Evolutionary conservation across 2,797 vertebrate genomes (phyloP).

Genomic region (Sciaenops ocellatus): DNA sequence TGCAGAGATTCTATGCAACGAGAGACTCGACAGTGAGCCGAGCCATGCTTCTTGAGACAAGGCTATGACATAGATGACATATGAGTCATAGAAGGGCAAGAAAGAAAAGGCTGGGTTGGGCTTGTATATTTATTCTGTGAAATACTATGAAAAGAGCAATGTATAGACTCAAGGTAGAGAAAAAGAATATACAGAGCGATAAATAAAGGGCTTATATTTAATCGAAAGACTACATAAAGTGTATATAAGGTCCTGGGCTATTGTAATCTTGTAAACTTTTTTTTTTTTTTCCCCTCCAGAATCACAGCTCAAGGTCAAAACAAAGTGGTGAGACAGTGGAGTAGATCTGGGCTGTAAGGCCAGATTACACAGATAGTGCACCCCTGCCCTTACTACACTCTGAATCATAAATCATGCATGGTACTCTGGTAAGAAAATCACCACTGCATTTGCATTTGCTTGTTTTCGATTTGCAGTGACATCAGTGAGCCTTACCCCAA

Average conservation of each 20-base stretch:
- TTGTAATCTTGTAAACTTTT: slow-evolving; percentile 23
- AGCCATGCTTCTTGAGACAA: slow-evolving; percentile 43
- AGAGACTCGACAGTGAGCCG: slow-evolving; percentile 46
- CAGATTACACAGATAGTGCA: slow-evolving; percentile 56
- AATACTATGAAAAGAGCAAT: slow-evolving; percentile 38
- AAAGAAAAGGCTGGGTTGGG: slow-evolving; percentile 18
- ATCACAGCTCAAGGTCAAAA: slow-evolving; percentile 61
- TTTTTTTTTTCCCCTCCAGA: slow-evolving; percentile 13
- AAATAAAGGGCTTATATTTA: slow-evolving; percentile 48
- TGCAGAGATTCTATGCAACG: slow-evolving; percentile 26
- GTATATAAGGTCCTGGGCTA: slow-evolving; percentile 25
- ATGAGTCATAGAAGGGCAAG: slow-evolving; percentile 36
- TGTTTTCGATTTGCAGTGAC: slow-evolving; percentile 59
- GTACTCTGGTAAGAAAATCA: slow-evolving; percentile 46
- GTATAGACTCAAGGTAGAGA: slow-evolving; percentile 44
- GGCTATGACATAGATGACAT: slow-evolving; percentile 46
- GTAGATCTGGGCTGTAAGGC: slow-evolving; percentile 45
- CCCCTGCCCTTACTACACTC: slow-evolving; percentile 31
- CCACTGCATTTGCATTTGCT: slow-evolving; percentile 51
- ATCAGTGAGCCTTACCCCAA: slow-evolving; percentile 28
- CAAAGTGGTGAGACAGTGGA: slow-evolving; percentile 42
- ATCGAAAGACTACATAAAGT: slow-evolving; percentile 32
- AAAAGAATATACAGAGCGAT: slow-evolving; percentile 21
- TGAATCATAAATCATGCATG: slow-evolving; percentile 75
- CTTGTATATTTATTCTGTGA: slow-evolving; percentile 37